A percentile compares a stretch with the other conserved stretches of the same genome.
Conservation (phyloP, 2,888 invertebrate species). For the Mactromeris polynyma region DNA sequence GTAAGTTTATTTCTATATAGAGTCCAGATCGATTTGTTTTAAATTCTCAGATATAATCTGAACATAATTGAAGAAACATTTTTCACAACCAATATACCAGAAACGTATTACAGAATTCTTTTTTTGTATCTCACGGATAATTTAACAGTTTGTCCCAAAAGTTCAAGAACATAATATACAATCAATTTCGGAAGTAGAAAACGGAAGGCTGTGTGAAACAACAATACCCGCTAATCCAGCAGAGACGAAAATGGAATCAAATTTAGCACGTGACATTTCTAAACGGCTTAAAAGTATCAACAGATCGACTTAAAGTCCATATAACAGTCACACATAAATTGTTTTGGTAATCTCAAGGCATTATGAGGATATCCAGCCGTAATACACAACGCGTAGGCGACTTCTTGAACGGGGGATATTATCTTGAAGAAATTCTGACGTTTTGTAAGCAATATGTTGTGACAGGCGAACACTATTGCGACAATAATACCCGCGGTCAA, state of each 20-base stretch:
- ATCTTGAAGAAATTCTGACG: neutral
- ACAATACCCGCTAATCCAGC: neutral
- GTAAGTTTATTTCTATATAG: too few species aligned
- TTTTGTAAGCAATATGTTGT: neutral
- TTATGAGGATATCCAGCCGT: neutral
- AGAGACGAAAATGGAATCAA: neutral
- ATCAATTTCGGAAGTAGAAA: neutral
- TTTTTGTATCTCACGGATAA: neutral
- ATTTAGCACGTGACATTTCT: slow-evolving; percentile 10
- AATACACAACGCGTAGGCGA: slow-evolving; percentile 3
- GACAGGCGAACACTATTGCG: neutral
- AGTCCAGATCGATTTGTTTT: too few species aligned
- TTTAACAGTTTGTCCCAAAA: neutral
- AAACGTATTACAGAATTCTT: too few species aligned
- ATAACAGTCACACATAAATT: neutral
- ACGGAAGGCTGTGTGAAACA: neutral
- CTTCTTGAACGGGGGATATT: neutral
- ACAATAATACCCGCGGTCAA: slow-evolving; percentile 1
- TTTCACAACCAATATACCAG: too few species aligned
- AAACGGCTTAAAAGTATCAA: slow-evolving; percentile 11
- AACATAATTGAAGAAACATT: too few species aligned
- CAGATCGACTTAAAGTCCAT: neutral
- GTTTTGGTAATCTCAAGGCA: neutral
- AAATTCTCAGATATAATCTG: too few species aligned
- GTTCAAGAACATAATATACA: neutral